Evolutionary conservation across 1,140 invertebrate species (phyloP), one percentile per base, ranked within the genome.

Genomic region (Phymastichus coffea): DNA sequence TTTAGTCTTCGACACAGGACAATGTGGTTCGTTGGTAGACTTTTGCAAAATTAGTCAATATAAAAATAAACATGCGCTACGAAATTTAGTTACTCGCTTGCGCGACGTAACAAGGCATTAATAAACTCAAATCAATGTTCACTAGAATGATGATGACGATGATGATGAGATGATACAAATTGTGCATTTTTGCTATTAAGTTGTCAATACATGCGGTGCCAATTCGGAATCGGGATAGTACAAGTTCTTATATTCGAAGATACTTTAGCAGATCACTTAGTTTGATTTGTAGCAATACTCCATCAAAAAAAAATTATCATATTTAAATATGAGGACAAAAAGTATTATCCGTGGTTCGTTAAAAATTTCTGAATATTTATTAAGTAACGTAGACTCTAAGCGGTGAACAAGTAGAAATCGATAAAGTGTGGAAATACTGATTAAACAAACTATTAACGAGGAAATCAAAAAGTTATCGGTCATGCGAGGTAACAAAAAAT

Each of bases 281-380:
- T n/a, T n/a, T n/a, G n/a, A n/a, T n/a, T 51, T 52, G 26, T 20
- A 44, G 49, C 28, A 23, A 46, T 23, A 52, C 33, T n/a, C 43
- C 43, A 54, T 48, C 54, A 43, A 43, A n/a, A 60, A 54, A 59
- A 54, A 54, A 54, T 54, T 54, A 54, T 54, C 54, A 30, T 54
- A 38, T 46, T 47, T 53, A 40, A 22, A 53, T 25, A 46, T 15
- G 28, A 47, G 38, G 43, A 53, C 17, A 10, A 20, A 37, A 53
- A 59, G 10, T 54, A 54, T 12, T 60, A 38, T 47, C 54, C 33
- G 19, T 54, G 43, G 48, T 60, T 60, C 48, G 43, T 60, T 60
- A 19, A 54, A n/a, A 15, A 46, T 26, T 37, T 9, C 51, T 48
- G 25, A 54, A 48, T 60, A 54, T 25, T 60, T 60, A 60, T 60